Base-by-base conservation (phyloP, 2,888 invertebrate genomes). In the Argyresthia goedartella region DNA sequence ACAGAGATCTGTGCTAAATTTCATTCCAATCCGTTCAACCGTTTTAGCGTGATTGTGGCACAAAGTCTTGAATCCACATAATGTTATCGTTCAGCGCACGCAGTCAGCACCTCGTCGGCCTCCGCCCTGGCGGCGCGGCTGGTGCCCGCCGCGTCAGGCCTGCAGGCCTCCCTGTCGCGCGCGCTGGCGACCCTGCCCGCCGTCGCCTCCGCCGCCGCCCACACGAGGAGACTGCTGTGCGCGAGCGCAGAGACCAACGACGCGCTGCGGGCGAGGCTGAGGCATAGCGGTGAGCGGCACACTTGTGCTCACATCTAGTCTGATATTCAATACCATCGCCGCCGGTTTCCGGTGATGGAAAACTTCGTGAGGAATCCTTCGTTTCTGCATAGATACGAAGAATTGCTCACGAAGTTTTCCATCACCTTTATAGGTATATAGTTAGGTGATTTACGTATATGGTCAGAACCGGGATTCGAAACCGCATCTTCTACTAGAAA, bases 91-190 rank as follows among this genome's bases (percentile, higher is more conserved):
- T 36, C 36, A 8, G 8, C 36, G 9, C 56, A 55, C 47, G 54
- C 52, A 15, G 53, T 53, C 33, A 57, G 51, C n/a, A n/a, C 39
- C 34, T 14, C 16, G 13, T 25, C 39, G 11, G 43, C 43, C 42
- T 36, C 49, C 2, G 16, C 47, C 39, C 65, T 74, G 41, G 78
- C 77, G 39, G 15, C 60, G 0, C 67, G 69, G 2, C 66, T 79
- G 56, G 60, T 64, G 51, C 54, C 59, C 3, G 60, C 61, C 47
- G 55, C 70, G 49, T 45, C 63, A 57, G 79, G 75, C 0, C 61
- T 81, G 59, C 71, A 68, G 59, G 56, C 55, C 44, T 62, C 76
- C 13, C 68, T 81, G 55, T 61, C 62, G 8, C 66, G 66, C 33
- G 60, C 74, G 59, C 61, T 75, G 52, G 53, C 53, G 0, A 64